Base-by-base conservation (phyloP, 2,113 vertebrate genomes). In the Crotalus helleri region DNA sequence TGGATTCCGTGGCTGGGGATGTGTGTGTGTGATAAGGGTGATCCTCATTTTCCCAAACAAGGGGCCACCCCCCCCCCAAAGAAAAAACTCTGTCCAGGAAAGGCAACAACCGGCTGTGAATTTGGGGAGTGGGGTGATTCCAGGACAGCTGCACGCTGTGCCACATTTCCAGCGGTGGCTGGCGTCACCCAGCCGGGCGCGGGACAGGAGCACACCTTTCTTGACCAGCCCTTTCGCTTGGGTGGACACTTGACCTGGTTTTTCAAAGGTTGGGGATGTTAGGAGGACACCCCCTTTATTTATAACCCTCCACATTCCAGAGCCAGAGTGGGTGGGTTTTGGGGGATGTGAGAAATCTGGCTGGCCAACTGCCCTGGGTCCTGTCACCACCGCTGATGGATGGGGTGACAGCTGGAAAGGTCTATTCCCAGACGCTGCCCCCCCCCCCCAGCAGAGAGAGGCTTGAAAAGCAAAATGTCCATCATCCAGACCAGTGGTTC, bases 401-500 rank as follows among this genome's bases (percentile, higher is more conserved):
- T 94, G 95, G 87, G 93, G 88, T 0, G 0, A 93, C 96, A 96
- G 94, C 95, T 95, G 94, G 93, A 90, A 90, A 7, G 92, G 94
- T 94, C n/a, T n/a, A n/a, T n/a, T n/a, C n/a, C n/a, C n/a, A n/a
- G n/a, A n/a, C n/a, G n/a, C n/a, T n/a, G n/a, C n/a, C n/a, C n/a
- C n/a, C n/a, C n/a, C n/a, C n/a, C n/a, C n/a, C n/a, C n/a, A n/a
- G n/a, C n/a, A 91, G 95, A 96, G 94, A 96, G 46, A 19, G 94
- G 69, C 96, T 97, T 94, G 94, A 96, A 96, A 95, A 9, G n/a
- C 21, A 49, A 49, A 49, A 49, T 49, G 49, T 7, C 49, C 49
- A 6, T 49, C 49, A 51, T 92, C 64, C 74, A 85, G 91, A 49
- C n/a, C n/a, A n/a, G n/a, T n/a, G n/a, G n/a, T n/a, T n/a, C n/a